A percentile compares a stretch with the other conserved stretches of the same genome.
Evolutionary conservation across 1,140 invertebrate species (phyloP).

Genomic region (Idris sp.): DNA sequence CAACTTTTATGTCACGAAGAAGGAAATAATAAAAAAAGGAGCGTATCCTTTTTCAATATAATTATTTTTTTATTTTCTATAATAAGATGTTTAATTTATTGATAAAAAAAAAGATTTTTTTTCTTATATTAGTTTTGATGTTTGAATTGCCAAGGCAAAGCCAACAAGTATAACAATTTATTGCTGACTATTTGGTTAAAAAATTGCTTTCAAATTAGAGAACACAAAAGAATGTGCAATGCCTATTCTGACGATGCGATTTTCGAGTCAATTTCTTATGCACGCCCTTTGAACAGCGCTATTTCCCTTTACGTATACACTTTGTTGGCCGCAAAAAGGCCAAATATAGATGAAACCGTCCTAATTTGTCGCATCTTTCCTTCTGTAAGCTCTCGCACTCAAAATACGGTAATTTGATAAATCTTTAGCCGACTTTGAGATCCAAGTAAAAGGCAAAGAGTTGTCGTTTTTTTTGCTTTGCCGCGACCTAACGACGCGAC

Average conservation of each 20-base stretch:
- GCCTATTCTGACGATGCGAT: no score
- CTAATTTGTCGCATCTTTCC: slow-evolving; percentile 50
- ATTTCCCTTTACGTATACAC: slow-evolving; percentile 9
- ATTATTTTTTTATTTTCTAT: no score
- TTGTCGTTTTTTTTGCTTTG: slow-evolving; percentile 37
- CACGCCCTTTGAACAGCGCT: slow-evolving; percentile 15
- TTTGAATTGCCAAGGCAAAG: no score
- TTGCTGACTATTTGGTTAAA: no score
- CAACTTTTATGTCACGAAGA: slow-evolving; percentile 18
- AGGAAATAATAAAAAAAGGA: neutral
- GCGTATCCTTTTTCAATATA: neutral
- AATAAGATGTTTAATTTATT: no score
- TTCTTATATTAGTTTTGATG: no score
- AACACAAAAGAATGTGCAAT: no score
- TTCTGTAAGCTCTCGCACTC: neutral
- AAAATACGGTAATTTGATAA: slow-evolving; percentile 53
- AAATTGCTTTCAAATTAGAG: no score
- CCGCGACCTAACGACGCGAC: slow-evolving; percentile 49
- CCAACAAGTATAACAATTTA: no score
- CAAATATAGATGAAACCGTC: slow-evolving; percentile 29
- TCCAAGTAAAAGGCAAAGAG: slow-evolving; percentile 29
- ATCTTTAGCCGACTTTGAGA: slow-evolving; percentile 44
- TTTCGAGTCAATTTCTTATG: slow-evolving; percentile 23
- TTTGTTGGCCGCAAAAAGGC: slow-evolving; percentile 23
- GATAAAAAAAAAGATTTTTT: no score